Base-by-base conservation (phyloP, 2,113 vertebrate genomes). In the Neodontobutis hainanensis region DNA sequence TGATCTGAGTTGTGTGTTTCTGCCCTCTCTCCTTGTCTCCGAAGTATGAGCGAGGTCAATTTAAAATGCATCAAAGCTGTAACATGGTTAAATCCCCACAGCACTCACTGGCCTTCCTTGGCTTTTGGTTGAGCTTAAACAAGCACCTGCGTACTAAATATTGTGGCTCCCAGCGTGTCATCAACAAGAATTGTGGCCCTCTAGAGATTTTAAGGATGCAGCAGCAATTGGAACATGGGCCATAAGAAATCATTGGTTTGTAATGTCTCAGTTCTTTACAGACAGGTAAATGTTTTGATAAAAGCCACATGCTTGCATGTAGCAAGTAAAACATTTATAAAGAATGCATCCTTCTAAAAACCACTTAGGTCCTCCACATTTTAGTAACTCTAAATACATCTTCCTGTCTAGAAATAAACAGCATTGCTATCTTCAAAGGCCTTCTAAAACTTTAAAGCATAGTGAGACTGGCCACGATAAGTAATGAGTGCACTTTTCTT, bases 1-100 rank as follows among this genome's bases (percentile, higher is more conserved):
- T 92, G 89, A 91, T 91, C 84, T 87, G 73, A 82, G 90, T 83
- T 86, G 73, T 86, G 68, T 78, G 83, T 85, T 87, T 86, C 78
- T 86, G 62, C 75, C 76, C 77, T 85, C 82, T 81, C 75, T 78
- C 77, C 80, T 82, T 58, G 75, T 90, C 84, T 84, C 75, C 65
- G 78, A 86, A 87, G 87, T 87, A 83, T 75, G 77, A 82, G 81
- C 27, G 68, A 87, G 89, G 88, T 90, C 87, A 88, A 81, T 88
- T 89, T 82, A 83, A 88, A 90, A 91, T 82, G 75, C 77, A 83
- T 86, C 82, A 84, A 82, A 89, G 79, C 81, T 69, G 62, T 76
- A 84, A 85, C 74, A 70, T 87, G 76, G 77, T 78, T 81, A 81
- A 85, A 83, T 89, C 83, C 78, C 87, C 64, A 36, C 51, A 78